Evolutionary conservation across 23 tunicate species (phyloP), one percentile per base, ranked within the genome.

Genomic region (Aplidium turbinatum): DNA sequence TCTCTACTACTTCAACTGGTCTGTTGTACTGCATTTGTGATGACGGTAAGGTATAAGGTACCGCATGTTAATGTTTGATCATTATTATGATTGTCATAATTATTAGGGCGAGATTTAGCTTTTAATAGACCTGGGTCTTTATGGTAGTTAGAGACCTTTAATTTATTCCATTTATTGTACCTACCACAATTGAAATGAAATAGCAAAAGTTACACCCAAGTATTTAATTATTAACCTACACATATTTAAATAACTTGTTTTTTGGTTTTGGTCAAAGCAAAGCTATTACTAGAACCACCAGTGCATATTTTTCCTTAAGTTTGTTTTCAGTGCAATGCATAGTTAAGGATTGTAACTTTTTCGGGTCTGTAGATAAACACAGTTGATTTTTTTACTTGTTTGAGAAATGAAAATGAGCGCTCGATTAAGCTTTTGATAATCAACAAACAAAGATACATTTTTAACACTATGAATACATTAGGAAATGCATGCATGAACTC

Each of bases 241-340:
- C 50, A 42, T 16, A 42, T 42, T 42, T 16, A 42, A 16, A 42
- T 42, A 16, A 42, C 50, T 9, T 42, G 50, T 42, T 9, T 42
- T 42, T 42, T 42, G 50, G 50, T 42, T 42, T 42, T 42, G 50
- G 50, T 42, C 50, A 42, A 42, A 42, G 50, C 11, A 42, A 42
- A 11, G 11, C 50, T 42, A 16, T 42, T 42, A 42, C 11, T 42
- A 42, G 50, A 11, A 42, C 16, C 50, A 42, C 16, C 50, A 16
- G 50, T 42, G 50, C 16, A 9, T 42, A 42, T 42, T 42, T 42
- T 42, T 42, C 11, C n/a, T n/a, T n/a, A n/a, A n/a, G n/a, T n/a
- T n/a, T n/a, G n/a, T n/a, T n/a, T n/a, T n/a, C n/a, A n/a, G n/a
- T n/a, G n/a, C n/a, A n/a, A n/a, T n/a, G n/a, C n/a, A n/a, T n/a